Base-by-base conservation (phyloP, 1,140 invertebrate genomes). In the Babylonia areolata region DNA sequence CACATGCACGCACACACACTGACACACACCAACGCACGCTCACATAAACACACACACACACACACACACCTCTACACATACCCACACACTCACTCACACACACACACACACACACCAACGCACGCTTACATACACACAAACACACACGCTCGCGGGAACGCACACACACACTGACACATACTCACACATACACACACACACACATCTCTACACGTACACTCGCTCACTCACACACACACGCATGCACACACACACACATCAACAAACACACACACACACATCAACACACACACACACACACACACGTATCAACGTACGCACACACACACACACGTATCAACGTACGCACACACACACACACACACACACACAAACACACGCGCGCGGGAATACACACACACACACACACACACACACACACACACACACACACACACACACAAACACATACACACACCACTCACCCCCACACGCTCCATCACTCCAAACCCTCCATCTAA, bases 271-370 rank as follows among this genome's bases (percentile, higher is more conserved):
- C 58, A 64, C 58, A 64, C 58, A 64, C 58, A 64, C 2, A 64
- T 0, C 15, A n/a, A n/a, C n/a, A n/a, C 58, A 64, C 58, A 64
- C 2, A 64, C 58, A 64, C 75, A 77, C 75, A 77, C 75, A 77
- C 75, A 77, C 75, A 77, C 75, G 23, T 37, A 77, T 37, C 15
- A 35, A 77, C 73, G 40, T 37, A 77, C 39, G 23, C 73, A 77
- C 39, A 40, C 73, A 40, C 35, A 77, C 75, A 40, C 39, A 42
- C 75, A 40, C 75, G 23, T 28, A 23, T 37, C 6, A 37, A 37
- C 75, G n/a, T n/a, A 23, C 75, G 3, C 75, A 12, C 75, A 37
- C 37, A 40, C 39, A 37, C 75, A 77, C 39, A 17, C 75, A 40
- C 37, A 17, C 75, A 40, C 75, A 37, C 75, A 64, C 58, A 28